These are phyloP conservation scores for Scrobipalpa atriplicella DNA, from an alignment of 2,888 invertebrate species.

Conservation along the genomic window DNA sequence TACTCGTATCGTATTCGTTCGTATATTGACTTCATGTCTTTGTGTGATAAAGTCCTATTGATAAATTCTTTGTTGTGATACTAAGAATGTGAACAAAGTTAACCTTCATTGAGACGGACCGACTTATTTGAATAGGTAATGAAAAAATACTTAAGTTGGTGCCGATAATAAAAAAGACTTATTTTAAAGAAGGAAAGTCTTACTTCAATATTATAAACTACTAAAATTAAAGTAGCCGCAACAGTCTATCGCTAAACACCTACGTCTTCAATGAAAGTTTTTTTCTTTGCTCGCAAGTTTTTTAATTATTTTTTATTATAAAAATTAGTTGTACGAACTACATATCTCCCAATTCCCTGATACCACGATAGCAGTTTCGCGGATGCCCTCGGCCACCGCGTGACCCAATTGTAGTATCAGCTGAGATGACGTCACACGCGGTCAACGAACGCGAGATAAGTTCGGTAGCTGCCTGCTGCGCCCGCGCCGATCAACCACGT, in stretches of 20 bases:
- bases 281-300: too few relatives aligned
- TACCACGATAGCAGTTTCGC: conserved; percentile 33
- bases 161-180: too few relatives aligned
- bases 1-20: too few relatives aligned
- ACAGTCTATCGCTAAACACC: too few relatives aligned
- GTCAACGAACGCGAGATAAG: conserved; percentile 47
- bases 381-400: conserved; percentile 33
- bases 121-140: not conserved
- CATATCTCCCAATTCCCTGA: not conserved
- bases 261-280: too few relatives aligned
- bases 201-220: too few relatives aligned
- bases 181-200: too few relatives aligned
- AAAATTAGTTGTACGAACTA: too few relatives aligned
- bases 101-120: not conserved
- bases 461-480: conserved; percentile 3
- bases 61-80: not conserved
- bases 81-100: not conserved
- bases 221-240: too few relatives aligned
- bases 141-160: too few relatives aligned
- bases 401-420: conserved; percentile 50
- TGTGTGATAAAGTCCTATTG: not conserved
- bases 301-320: too few relatives aligned
- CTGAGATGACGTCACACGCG: conserved; percentile 65
- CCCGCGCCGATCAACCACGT: not conserved
- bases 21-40: not conserved